Conservation (phyloP, 2,113 vertebrate genomes). For the Phyllostomus hastatus region DNA sequence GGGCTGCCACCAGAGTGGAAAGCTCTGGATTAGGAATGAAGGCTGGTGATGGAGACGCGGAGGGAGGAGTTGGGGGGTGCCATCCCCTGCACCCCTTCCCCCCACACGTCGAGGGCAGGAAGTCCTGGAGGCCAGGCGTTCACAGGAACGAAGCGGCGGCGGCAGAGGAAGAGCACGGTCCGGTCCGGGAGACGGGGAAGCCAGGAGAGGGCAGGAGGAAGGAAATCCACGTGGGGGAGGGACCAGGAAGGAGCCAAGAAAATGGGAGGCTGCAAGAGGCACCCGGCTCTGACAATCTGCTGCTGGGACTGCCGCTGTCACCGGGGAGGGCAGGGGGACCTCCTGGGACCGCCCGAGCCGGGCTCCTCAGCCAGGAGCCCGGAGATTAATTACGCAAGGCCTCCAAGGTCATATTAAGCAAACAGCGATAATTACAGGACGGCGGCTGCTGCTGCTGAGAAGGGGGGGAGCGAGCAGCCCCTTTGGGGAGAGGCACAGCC, state of each 20-base stretch:
- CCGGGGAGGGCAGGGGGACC: slow-evolving; percentile 28
- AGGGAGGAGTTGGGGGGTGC: not conserved
- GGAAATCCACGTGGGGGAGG: slow-evolving; percentile 51
- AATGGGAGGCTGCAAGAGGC: slow-evolving; percentile 56
- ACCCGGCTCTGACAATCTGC: not conserved
- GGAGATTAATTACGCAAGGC: slow-evolving; percentile 60
- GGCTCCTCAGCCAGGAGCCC: slow-evolving; percentile 40
- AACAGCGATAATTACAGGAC: slow-evolving; percentile 31
- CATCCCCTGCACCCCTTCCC: not conserved
- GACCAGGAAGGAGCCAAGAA: slow-evolving; percentile 48
- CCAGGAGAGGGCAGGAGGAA: slow-evolving; percentile 45
- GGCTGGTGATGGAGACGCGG: not conserved
- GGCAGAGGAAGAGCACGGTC: slow-evolving; percentile 46
- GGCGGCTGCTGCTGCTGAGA: not conserved
- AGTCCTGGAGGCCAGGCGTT: slow-evolving; percentile 51
- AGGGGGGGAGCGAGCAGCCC: not conserved
- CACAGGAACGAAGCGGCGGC: slow-evolving; percentile 47
- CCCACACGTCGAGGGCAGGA: slow-evolving; percentile 48
- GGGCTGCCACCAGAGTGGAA: not conserved
- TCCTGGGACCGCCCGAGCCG: slow-evolving; percentile 30
- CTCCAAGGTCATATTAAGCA: slow-evolving; percentile 65
- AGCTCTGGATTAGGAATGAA: slow-evolving; percentile 5
- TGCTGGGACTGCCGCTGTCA: slow-evolving; percentile 32
- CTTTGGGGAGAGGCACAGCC: not conserved
- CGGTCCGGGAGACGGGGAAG: slow-evolving; percentile 37